These are phyloP conservation scores for Synodontis membranacea DNA, from an alignment of 2,113 vertebrate species.

Conservation along the genomic window DNA sequence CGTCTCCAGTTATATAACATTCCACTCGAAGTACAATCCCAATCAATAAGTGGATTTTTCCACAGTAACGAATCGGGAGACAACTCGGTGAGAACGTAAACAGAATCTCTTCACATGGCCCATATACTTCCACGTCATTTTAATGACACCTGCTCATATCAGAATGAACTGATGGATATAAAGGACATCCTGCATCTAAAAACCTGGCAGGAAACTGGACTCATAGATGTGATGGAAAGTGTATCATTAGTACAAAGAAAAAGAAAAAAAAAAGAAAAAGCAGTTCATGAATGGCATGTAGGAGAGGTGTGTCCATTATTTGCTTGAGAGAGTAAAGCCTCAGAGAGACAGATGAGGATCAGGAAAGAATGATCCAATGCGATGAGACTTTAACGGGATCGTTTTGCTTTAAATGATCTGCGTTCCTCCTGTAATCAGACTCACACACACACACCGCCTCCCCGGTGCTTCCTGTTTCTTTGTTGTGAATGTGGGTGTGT, in stretches of 20 bases:
- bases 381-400: constrained; percentile 10
- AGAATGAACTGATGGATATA: neutral
- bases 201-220: neutral
- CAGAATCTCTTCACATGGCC: neutral
- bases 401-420: constrained; percentile 59
- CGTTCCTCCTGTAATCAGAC: constrained; percentile 39
- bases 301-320: neutral
- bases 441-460: neutral
- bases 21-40: neutral
- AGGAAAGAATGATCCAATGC: neutral
- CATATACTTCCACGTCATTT: neutral
- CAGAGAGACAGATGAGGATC: neutral
- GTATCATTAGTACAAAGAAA: neutral
- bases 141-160: neutral
- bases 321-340: neutral
- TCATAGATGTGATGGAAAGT: neutral
- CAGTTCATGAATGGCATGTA: neutral
- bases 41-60: neutral
- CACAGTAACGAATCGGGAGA: neutral
- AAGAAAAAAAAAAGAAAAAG: neutral
- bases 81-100: neutral
- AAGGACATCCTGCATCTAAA: neutral
- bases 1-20: neutral
- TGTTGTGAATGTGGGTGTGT: constrained; percentile 55
- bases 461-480: constrained; percentile 54